Evolutionary conservation across 2,888 invertebrate genomes (phyloP).

Genomic region (Epistrophe grossulariae): DNA sequence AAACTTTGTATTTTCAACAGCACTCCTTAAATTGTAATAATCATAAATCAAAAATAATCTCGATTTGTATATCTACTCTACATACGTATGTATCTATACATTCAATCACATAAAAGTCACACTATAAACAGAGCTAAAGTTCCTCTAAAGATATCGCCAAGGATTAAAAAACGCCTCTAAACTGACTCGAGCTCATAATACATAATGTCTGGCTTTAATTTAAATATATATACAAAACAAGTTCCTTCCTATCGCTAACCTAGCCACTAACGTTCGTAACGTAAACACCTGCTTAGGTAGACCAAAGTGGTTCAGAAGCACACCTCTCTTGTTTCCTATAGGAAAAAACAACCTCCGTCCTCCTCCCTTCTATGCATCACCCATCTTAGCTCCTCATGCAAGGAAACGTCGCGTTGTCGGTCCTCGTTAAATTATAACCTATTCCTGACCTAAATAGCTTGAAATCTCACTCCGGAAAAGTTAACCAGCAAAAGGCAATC

Average conservation of each 20-base stretch:
- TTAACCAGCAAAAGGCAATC: conserved; percentile 14
- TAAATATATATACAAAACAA: conserved; percentile 33
- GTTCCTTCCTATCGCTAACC: conserved; percentile 20
- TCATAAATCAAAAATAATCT: conserved; percentile 46
- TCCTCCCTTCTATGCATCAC: no score
- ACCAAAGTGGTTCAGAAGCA: conserved; percentile 13
- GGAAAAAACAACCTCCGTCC: conserved; percentile 8
- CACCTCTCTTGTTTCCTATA: not conserved
- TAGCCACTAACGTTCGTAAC: conserved; percentile 1
- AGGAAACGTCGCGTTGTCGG: conserved; percentile 34
- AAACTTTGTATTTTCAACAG: conserved; percentile 1
- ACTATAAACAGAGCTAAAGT: conserved; percentile 13
- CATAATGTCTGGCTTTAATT: conserved; percentile 11
- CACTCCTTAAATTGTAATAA: conserved; percentile 23
- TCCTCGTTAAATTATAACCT: conserved; percentile 44
- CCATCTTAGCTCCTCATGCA: not conserved
- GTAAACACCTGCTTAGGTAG: conserved; percentile 54
- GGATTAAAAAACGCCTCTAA: conserved; percentile 10
- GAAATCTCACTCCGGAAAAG: conserved; percentile 31
- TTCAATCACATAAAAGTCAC: conserved; percentile 51
- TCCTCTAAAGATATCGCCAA: conserved; percentile 35
- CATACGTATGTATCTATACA: not conserved
- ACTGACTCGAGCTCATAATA: not conserved
- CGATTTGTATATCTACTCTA: conserved; percentile 12
- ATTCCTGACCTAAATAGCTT: conserved; percentile 65